A percentile compares a stretch with the other conserved stretches of the same genome.
Evolutionary conservation across 2,797 vertebrate genomes (phyloP).

Genomic region (Peromyscus attwateri): DNA sequence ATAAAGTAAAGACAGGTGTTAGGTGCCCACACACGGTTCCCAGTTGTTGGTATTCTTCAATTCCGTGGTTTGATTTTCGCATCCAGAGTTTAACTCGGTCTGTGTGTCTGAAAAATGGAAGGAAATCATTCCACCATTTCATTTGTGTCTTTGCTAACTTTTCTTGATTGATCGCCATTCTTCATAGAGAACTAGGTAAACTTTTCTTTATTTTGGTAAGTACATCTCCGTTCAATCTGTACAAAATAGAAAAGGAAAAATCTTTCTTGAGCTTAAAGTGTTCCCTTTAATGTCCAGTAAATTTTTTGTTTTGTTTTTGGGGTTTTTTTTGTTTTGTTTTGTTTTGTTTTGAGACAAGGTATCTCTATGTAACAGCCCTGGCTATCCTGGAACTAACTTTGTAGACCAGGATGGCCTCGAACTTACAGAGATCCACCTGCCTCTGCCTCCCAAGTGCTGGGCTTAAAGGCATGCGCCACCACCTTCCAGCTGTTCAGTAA

Average conservation of each 20-base stretch:
- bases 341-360: neutral
- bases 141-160: neutral
- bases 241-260: neutral
- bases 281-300: conserved; percentile 18
- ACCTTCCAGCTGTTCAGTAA: neutral
- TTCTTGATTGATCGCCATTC: neutral
- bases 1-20: conserved; percentile 64
- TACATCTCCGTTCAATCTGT: neutral
- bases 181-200: conserved; percentile 17
- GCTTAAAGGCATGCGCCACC: too few species aligned
- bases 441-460: too few species aligned
- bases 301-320: neutral
- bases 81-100: conserved; percentile 46
- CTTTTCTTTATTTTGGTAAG: neutral
- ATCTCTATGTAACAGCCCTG: neutral
- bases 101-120: neutral
- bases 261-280: neutral
- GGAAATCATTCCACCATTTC: neutral
- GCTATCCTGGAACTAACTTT: neutral
- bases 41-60: conserved; percentile 71
- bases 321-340: too few species aligned
- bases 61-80: conserved; percentile 67
- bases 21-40: conserved; percentile 67
- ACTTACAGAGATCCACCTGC: too few species aligned
- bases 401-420: too few species aligned